Base-by-base conservation (phyloP, 2,797 vertebrate genomes). In the Darevskia nairensis region DNA sequence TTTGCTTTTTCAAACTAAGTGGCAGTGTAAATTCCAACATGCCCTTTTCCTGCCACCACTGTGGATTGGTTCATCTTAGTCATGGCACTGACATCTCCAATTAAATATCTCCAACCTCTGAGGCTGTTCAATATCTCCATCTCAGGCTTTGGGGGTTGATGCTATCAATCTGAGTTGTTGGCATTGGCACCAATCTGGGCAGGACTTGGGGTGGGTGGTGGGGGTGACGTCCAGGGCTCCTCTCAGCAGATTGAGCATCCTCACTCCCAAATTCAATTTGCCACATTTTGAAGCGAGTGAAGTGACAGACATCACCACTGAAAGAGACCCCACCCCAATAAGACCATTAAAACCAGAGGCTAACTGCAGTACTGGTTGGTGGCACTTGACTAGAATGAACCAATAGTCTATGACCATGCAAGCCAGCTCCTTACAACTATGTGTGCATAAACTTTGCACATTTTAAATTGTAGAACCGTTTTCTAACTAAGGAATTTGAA, bases 401-500 rank as follows among this genome's bases (percentile, higher is more conserved):
- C 77, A 78, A 50, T 44, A 55, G 41, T 29, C 8, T 50, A 29
- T 29, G 29, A 29, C 44, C 17, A 13, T 0, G 27, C 27, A 78
- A n/a, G 17, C 21, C 15, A n/a, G 27, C 50, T 55, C 50, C 50
- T 55, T 55, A 15, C 50, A 55, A 15, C 17, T 79, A 46, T 46
- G 0, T 32, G 9, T 44, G 80, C 21, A 86, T 44, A 0, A 11
- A 44, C 39, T 82, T 46, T 50, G 84, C 3, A 50, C 15, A n/a
- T 82, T n/a, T 82, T 85, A 41, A 86, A 76, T 8, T 81, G 79
- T 25, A 87, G 64, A 1, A 0, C 19, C 13, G 27, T 0, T 3
- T 39, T 86, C 90, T 68, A 80, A n/a, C 44, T 61, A 90, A 80
- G 59, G 66, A 7, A 29, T 39, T 82, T 82, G 64, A 27, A 93